These are phyloP conservation scores for Parazoanthus atlanticus DNA, from an alignment of 92 coral and sea anemone species.

Conservation along the genomic window DNA sequence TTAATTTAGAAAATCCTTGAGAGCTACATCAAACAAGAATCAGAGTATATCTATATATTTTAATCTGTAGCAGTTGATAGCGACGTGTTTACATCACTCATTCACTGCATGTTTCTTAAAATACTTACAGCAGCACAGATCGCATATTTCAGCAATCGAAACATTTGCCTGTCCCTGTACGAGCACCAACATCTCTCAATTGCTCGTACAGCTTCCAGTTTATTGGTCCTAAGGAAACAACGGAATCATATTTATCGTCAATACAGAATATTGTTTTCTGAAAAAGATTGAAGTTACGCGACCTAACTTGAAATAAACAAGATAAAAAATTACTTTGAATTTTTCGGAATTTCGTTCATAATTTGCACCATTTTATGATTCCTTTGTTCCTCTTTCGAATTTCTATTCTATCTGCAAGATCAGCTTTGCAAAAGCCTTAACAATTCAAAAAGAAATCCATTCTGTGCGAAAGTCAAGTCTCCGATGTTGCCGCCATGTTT, in stretches of 20 bases:
- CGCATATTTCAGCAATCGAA: constrained; percentile 91
- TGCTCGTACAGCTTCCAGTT: constrained; percentile 77
- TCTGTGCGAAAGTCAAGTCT: background rate
- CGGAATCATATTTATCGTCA: background rate
- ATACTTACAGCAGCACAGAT: constrained; percentile 98
- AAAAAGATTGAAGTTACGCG: no score
- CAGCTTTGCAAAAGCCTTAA: background rate
- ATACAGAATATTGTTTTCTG: background rate
- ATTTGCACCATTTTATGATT: constrained; percentile 30
- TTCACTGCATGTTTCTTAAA: background rate
- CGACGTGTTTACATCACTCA: no score
- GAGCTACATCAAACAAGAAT: no score
- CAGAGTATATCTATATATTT: no score
- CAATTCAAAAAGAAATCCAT: background rate
- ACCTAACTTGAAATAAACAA: background rate
- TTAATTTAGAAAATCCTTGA: no score
- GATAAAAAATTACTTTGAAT: background rate
- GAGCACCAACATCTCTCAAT: constrained; percentile 93
- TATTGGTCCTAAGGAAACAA: constrained; percentile 53
- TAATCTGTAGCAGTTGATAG: background rate
- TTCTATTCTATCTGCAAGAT: background rate
- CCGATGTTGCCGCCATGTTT: constrained; percentile 11
- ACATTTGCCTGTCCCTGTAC: constrained; percentile 95
- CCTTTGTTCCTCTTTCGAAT: background rate
- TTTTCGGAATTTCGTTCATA: constrained; percentile 16